Conservation (phyloP, 2,888 invertebrate species). For the Hypercompe scribonia region DNA sequence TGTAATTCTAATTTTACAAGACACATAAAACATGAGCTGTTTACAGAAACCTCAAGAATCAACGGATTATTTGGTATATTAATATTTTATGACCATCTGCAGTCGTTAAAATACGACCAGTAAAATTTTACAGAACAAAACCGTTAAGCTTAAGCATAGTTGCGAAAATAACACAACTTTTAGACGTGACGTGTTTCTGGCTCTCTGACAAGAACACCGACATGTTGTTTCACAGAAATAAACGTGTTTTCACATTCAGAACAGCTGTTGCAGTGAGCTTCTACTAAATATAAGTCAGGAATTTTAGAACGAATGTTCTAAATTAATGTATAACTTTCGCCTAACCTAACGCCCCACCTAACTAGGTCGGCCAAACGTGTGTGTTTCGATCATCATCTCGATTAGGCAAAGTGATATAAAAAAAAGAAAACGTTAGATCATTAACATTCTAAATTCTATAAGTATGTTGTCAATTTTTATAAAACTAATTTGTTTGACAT, state of each 20-base stretch:
- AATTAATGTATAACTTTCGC: conserved; percentile 46
- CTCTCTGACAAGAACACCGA: conserved; percentile 70
- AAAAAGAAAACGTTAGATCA: not conserved
- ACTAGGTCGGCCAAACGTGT: conserved; percentile 31
- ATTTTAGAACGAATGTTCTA: conserved; percentile 40
- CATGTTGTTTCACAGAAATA: conserved; percentile 74
- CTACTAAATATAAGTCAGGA: conserved; percentile 50
- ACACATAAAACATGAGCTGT: not conserved
- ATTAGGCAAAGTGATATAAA: not conserved
- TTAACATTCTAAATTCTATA: not conserved
- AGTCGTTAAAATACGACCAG: conserved; percentile 55
- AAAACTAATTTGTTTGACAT: not conserved
- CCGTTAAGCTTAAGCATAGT: conserved; percentile 45
- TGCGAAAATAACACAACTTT: conserved; percentile 68
- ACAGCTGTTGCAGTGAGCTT: conserved; percentile 59
- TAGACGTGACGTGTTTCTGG: conserved; percentile 72
- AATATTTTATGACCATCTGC: conserved; percentile 45
- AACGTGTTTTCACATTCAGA: conserved; percentile 61
- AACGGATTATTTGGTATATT: conserved; percentile 17
- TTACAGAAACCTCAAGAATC: conserved; percentile 12
- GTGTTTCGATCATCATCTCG: not conserved
- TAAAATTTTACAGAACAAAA: conserved; percentile 55
- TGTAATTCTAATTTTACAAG: not conserved
- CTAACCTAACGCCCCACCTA: conserved; percentile 45
- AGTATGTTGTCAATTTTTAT: not conserved